These are phyloP conservation scores for Pipa parva DNA, from an alignment of 2,113 vertebrate species.

Conservation along the genomic window DNA sequence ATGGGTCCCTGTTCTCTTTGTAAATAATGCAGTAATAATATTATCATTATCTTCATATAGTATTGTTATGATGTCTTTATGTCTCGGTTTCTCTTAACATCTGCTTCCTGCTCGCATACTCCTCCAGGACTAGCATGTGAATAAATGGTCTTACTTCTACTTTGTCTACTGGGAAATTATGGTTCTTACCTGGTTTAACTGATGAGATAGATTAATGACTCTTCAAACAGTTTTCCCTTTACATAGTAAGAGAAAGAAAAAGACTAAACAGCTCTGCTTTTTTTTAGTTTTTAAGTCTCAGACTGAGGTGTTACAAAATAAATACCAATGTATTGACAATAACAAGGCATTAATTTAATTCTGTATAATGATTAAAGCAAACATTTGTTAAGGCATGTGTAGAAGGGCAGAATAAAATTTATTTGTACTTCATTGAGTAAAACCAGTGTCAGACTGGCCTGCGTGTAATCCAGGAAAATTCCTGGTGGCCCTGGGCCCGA, in stretches of 20 bases:
- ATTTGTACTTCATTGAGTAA: too few species aligned
- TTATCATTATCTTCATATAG: neutral
- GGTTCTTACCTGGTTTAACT: neutral
- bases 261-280: neutral
- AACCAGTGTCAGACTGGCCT: too few species aligned
- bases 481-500: too few species aligned
- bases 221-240: neutral
- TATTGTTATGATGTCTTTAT: neutral
- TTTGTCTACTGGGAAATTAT: slow-evolving; percentile 4
- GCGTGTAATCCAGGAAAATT: too few species aligned
- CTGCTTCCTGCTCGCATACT: neutral
- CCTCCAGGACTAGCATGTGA: neutral
- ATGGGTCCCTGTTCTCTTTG: neutral
- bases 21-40: neutral
- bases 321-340: too few species aligned
- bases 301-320: too few species aligned
- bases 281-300: too few species aligned
- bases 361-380: too few species aligned
- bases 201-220: neutral
- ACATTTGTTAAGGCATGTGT: too few species aligned
- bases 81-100: neutral
- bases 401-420: too few species aligned
- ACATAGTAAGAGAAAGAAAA: neutral
- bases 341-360: too few species aligned
- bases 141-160: neutral